A percentile compares a stretch with the other conserved stretches of the same genome.
These are phyloP conservation scores for Esox masquinongy DNA, from an alignment of 2,797 vertebrate genomes.

Conservation along the genomic window DNA sequence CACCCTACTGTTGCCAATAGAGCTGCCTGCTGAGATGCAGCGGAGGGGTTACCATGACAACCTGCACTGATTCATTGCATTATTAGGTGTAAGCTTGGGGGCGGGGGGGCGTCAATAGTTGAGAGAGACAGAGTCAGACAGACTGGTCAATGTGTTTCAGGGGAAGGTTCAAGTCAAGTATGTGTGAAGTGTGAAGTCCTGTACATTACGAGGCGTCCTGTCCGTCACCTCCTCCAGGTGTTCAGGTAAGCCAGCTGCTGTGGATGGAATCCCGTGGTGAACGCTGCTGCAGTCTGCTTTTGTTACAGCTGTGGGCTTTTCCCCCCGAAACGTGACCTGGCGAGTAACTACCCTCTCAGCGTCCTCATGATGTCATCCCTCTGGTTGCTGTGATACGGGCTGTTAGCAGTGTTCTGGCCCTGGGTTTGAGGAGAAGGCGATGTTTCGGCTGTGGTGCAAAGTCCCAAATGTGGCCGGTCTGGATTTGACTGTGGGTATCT, in stretches of 20 bases:
- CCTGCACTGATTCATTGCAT: constrained; percentile 24
- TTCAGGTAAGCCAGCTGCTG: too few relatives aligned
- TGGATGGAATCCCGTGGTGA: too few relatives aligned
- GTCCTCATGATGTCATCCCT: not conserved
- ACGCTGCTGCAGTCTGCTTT: not conserved
- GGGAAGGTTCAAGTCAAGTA: too few relatives aligned
- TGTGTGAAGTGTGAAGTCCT: too few relatives aligned
- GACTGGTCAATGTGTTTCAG: too few relatives aligned
- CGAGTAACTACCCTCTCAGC: not conserved
- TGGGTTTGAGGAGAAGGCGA: not conserved
- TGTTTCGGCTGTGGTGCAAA: not conserved
- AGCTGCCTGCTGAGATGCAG: constrained; percentile 16
- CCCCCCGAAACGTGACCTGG: not conserved
- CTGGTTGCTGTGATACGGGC: not conserved
- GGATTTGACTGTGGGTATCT: not conserved
- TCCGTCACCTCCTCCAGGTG: constrained; percentile 2
- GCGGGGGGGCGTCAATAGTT: not conserved
- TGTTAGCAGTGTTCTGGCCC: not conserved
- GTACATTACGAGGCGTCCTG: not conserved
- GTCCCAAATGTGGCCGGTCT: not conserved
- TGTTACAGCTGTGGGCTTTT: constrained; percentile 7
- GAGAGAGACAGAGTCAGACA: not conserved
- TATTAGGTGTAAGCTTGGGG: not conserved
- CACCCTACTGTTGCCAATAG: constrained; percentile 6
- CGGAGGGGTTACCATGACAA: constrained; percentile 35